Percentiles rank a stretch among this genome's conserved stretches.
These are phyloP conservation scores for Psammodynastes pulverulentus DNA, from an alignment of 2,113 vertebrate species.

Conservation along the genomic window DNA sequence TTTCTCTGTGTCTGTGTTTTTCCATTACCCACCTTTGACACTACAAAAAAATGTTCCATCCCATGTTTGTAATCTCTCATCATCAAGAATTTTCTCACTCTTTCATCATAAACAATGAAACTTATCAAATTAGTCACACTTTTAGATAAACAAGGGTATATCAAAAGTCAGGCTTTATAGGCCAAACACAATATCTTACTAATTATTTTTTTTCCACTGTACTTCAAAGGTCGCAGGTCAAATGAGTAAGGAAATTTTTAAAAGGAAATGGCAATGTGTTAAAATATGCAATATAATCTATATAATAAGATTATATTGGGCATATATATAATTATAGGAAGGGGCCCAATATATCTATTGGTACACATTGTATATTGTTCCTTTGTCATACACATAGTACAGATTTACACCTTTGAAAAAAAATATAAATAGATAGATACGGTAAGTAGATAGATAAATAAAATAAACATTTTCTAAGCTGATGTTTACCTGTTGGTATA, in stretches of 20 bases:
- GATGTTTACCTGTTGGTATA: neutral
- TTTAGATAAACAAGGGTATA: neutral
- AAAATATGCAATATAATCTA: neutral
- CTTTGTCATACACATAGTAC: neutral
- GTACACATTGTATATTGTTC: neutral
- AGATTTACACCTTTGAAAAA: neutral
- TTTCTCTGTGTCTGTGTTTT: neutral
- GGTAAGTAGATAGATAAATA: too few relatives aligned
- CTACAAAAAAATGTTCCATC: neutral
- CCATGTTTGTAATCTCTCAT: neutral
- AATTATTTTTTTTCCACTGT: neutral
- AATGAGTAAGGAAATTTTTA: neutral
- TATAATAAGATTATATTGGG: neutral
- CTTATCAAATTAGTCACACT: neutral
- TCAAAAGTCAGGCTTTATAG: neutral
- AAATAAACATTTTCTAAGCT: neutral
- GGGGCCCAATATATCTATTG: neutral
- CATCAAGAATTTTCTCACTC: neutral
- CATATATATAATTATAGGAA: too few relatives aligned
- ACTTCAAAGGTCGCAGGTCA: neutral
- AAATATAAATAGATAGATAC: too few relatives aligned
- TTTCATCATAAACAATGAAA: neutral
- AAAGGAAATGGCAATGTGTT: neutral
- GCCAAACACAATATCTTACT: neutral
- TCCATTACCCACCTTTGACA: neutral